phyloP scores from a whole-genome alignment of 1,140 invertebrate species.

The Drusus annulatus region DNA sequence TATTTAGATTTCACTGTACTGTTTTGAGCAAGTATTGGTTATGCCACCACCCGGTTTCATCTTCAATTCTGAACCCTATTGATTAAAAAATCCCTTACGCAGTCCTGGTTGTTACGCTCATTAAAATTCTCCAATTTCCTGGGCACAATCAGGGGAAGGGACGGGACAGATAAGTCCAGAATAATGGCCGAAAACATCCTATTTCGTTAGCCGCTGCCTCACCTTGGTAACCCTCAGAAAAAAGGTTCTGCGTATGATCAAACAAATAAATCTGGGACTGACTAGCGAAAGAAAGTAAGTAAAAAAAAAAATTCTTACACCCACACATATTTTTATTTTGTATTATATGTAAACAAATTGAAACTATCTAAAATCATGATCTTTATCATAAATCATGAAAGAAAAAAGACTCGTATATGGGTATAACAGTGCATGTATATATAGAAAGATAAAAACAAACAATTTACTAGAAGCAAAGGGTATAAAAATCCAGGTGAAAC shows the following conservation, averaged over 20 bases:
- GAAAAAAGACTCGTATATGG: too few species aligned
- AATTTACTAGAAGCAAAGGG: too few species aligned
- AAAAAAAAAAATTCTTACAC: too few species aligned
- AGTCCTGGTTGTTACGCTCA: not conserved
- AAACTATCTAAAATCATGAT: too few species aligned
- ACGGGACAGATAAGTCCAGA: not conserved
- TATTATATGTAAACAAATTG: too few species aligned
- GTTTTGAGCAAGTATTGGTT: not conserved
- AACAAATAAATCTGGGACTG: conserved; percentile 15
- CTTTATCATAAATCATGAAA: too few species aligned
- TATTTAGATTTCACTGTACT: too few species aligned
- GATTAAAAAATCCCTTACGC: not conserved
- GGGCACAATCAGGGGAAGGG: not conserved
- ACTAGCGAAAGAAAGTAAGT: too few species aligned
- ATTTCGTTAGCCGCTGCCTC: conserved; percentile 23
- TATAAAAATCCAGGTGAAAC: too few species aligned
- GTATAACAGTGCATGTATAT: too few species aligned
- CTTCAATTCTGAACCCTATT: not conserved
- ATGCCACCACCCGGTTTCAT: not conserved
- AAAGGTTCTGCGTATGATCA: conserved; percentile 28
- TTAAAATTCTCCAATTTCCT: conserved; percentile 12
- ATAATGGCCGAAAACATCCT: not conserved
- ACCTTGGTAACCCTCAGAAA: conserved; percentile 11
- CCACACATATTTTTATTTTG: too few species aligned
- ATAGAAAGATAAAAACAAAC: too few species aligned